phyloP scores from a whole-genome alignment of 2,888 invertebrate species.

The Mermis nigrescens region DNA sequence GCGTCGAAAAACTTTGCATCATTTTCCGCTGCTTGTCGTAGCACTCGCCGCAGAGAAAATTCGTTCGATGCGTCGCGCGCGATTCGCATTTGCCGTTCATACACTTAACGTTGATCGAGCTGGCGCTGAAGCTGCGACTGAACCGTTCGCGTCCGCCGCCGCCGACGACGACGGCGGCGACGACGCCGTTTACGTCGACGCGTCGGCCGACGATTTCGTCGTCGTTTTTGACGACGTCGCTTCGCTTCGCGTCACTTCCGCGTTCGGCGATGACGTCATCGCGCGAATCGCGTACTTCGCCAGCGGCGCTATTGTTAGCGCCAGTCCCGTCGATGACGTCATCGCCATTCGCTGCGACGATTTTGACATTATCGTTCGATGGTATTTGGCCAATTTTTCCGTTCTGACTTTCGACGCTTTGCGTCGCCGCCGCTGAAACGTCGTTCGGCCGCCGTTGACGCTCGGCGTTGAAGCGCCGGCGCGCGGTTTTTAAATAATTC shows the following conservation, averaged over 20 bases:
- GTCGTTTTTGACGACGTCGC: neutral
- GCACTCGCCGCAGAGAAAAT: constrained; percentile 27
- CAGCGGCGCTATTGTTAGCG: too few relatives aligned
- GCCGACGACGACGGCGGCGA: neutral
- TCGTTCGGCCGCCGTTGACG: neutral
- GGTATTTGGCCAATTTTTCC: too few relatives aligned
- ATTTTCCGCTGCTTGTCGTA: constrained; percentile 23
- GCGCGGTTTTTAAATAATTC: constrained; percentile 24
- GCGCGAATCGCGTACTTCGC: too few relatives aligned
- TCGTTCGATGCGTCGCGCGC: constrained; percentile 25
- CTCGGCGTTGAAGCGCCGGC: constrained; percentile 16
- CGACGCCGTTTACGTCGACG: too few relatives aligned
- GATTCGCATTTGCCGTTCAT: constrained; percentile 23
- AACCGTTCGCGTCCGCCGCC: constrained; percentile 19
- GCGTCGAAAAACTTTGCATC: constrained; percentile 14
- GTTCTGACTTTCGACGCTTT: too few relatives aligned
- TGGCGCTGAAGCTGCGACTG: constrained; percentile 24
- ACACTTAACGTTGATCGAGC: constrained; percentile 23
- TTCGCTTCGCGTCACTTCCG: too few relatives aligned
- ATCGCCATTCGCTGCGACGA: too few relatives aligned
- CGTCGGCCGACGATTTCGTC: neutral
- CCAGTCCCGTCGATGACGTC: too few relatives aligned
- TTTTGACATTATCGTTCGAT: too few relatives aligned
- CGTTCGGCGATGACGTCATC: too few relatives aligned
- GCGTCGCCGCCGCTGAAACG: neutral